Base-by-base conservation (phyloP, 1,140 invertebrate species). In the Onthophagus taurus region DNA sequence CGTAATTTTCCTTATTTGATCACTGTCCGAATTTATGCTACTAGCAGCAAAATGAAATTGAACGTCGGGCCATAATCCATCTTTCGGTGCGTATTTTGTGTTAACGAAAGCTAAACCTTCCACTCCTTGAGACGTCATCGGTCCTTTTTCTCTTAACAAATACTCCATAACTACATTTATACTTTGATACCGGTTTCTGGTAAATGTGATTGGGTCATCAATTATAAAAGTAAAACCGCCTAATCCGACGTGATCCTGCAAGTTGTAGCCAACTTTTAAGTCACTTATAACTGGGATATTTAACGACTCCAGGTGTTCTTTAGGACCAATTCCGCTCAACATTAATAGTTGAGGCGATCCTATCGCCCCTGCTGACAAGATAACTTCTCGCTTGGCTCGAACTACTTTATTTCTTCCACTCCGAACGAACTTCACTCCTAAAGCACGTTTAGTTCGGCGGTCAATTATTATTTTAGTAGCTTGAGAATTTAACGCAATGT, bases 21-120 rank as follows among this genome's bases (percentile, higher is more conserved):
- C 83, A 1, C 77, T 79, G 51, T 89, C 86, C 0, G 85, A 88
- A 53, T 83, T 85, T 0, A 89, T 72, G 0, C 83, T 87, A 55
- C 81, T 85, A 0, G 85, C 82, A 0, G 81, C 78, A 54, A 91
- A 88, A 52, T 89, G 86, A 50, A 89, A 89, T 55, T 92, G 87
- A 18, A 91, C 74, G 51, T 92, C 87, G 0, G 88, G 88, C 77
- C 81, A 90, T 21, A 80, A 74, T 0, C 75, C 76, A 0, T 72
- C 73, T 4, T 69, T 61, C 33, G 87, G 80, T 0, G 84, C 84
- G 55, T 85, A 89, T 57, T 83, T 85, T 0, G 84, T 82, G 49
- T 90, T 90, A 1, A 91, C 74, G 47, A 89, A 91, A 0, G 85
- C 87, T 0, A 80, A 66, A 1, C 83, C 86, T 64, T 92, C 88